Evolutionary conservation across 2,797 vertebrate species (phyloP), one percentile per base, ranked within the genome.

Genomic region (Chiroxiphia lanceolata): DNA sequence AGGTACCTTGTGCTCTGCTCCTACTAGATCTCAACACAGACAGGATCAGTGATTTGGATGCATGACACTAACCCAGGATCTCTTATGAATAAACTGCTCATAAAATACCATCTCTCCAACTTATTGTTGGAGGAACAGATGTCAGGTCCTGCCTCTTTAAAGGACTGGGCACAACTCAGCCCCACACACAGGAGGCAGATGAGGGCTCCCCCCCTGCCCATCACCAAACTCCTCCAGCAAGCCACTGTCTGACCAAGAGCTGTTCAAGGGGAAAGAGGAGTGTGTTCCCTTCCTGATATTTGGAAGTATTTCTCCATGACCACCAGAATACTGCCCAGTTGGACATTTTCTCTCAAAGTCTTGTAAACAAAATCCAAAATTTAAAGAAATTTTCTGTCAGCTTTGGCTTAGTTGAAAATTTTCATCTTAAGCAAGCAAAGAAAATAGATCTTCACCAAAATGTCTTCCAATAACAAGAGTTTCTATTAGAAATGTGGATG

Each of bases 41-140:
- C 57, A 47, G 60, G 10, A 71, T 21, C 4, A 2, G 33, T 3
- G 13, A 57, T 56, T 44, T 48, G 53, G 48, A 21, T 5, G 5
- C 19, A 3, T 1, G 13, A 60, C 44, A n/a, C 40, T 4, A 67
- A 68, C 42, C 10, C 12, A 74, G 33, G 19, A 45, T 51, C 42
- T 56, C 40, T 61, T 9, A 53, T 31, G 38, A 50, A 12, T 25
- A 79, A 60, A 33, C 64, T 72, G 40, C 60, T 54, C 29, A 16
- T 15, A 36, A 70, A 85, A 74, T 10, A n/a, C 8, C 1, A 0
- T 36, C 60, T 48, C 54, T 69, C 26, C 5, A 3, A 7, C 8
- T 17, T 40, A 45, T 25, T 60, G 0, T 0, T 14, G 15, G 15
- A 19, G 19, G 5, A 69, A 10, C 7, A 6, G 50, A 10, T 0